Percentiles rank a stretch among this genome's conserved stretches.
Conservation (phyloP, 2,888 invertebrate genomes). For the Leucoptera coffeella region DNA sequence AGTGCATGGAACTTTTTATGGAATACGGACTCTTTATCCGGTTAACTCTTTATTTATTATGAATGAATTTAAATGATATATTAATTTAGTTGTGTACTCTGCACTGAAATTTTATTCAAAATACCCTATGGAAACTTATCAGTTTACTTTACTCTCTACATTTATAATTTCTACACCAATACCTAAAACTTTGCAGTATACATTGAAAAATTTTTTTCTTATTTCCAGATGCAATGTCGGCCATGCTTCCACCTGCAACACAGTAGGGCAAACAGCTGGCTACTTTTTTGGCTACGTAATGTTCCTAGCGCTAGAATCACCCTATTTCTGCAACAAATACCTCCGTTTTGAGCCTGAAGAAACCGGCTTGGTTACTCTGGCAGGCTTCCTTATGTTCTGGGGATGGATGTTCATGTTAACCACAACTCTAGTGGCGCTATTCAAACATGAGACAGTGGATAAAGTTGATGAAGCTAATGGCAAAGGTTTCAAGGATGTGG, state of each 20-base stretch:
- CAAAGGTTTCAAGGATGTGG: conserved; percentile 31
- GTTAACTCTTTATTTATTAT: too few relatives aligned
- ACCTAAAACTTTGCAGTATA: too few relatives aligned
- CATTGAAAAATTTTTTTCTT: conserved; percentile 7
- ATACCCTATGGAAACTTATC: too few relatives aligned
- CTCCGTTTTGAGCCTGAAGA: conserved; percentile 65
- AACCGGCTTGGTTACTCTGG: conserved; percentile 65
- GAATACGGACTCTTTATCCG: too few relatives aligned
- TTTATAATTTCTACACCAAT: too few relatives aligned
- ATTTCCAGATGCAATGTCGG: conserved; percentile 81
- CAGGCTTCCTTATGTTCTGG: conserved; percentile 92
- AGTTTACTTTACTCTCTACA: too few relatives aligned
- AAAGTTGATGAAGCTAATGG: conserved; percentile 13
- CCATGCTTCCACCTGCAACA: conserved; percentile 98
- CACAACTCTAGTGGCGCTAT: conserved; percentile 81
- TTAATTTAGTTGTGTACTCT: too few relatives aligned
- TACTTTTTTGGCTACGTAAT: conserved; percentile 95
- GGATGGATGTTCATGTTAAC: conserved; percentile 84
- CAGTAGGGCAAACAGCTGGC: conserved; percentile 96
- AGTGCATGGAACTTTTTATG: too few relatives aligned
- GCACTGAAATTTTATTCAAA: too few relatives aligned
- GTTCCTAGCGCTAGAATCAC: conserved; percentile 93
- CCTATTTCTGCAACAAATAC: conserved; percentile 93
- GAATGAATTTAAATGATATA: too few relatives aligned
- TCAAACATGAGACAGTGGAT: conserved; percentile 69